A percentile compares a stretch with the other conserved stretches of the same genome.
Conservation (phyloP, 2,113 vertebrate genomes). For the Cariama cristata region DNA sequence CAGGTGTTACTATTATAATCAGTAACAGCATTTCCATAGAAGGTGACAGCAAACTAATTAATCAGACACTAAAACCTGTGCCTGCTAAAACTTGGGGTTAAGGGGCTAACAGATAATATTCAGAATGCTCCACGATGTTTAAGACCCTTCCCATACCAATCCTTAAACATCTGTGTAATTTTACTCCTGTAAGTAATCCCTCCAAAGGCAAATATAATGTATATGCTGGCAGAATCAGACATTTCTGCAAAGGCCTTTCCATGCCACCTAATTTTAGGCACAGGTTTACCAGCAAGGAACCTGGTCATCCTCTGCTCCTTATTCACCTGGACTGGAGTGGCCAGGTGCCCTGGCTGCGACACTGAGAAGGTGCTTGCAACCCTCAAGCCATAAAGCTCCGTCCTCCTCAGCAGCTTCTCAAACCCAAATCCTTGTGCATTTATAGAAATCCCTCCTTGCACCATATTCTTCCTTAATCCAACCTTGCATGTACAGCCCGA, state of each 20-base stretch:
- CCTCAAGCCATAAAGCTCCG: not conserved
- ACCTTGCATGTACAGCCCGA: accelerated
- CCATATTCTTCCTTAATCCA: not conserved
- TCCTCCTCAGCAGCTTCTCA: not conserved
- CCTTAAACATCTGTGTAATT: not conserved
- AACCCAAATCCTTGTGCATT: not conserved
- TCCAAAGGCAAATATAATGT: constrained; percentile 8
- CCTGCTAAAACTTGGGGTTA: not conserved
- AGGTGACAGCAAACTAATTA: not conserved
- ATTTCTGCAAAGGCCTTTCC: not conserved
- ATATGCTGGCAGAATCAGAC: not conserved
- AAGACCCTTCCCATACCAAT: not conserved
- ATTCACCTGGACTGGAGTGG: not conserved
- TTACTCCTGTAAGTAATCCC: not conserved
- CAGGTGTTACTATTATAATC: not conserved
- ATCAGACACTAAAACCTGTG: not conserved
- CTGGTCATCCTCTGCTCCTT: not conserved
- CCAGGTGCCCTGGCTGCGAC: accelerated
- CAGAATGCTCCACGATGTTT: not conserved
- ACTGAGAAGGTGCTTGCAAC: not conserved
- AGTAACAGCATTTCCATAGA: not conserved
- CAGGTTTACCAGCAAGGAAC: not conserved
- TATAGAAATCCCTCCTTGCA: not conserved
- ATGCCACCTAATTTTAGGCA: not conserved
- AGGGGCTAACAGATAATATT: not conserved